Evolutionary conservation across 2,113 vertebrate genomes (phyloP), one percentile per base, ranked within the genome.

Genomic region (Atherinomorus stipes): DNA sequence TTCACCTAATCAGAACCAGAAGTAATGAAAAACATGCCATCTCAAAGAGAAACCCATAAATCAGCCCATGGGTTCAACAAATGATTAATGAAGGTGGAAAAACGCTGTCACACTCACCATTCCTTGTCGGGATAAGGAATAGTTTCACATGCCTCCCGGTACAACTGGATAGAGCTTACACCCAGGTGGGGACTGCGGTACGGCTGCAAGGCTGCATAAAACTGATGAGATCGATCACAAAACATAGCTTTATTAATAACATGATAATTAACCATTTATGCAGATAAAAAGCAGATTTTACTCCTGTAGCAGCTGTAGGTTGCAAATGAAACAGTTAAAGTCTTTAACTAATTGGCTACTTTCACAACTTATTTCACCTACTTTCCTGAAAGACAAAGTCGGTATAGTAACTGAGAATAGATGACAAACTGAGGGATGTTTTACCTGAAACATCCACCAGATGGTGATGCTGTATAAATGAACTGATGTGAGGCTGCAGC

Each of bases 111-210:
- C 95, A 68, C 95, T 94, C 86, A 96, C 96, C 94, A 95, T 83
- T 95, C 92, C 71, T 96, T 96, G 65, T 94, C 91, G 50, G 90
- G 72, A 71, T 95, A 95, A 0, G 92, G 85, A 40, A 96, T 63
- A 26, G 93, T 84, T 26, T 92, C 80, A 19, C 91, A 95, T 34
- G 95, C 85, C 25, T 83, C 65, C 59, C 84, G 83, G 82, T 94
- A 93, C 12, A 91, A 53, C 7, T 72, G 40, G n/a, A 81, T n/a
- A 9, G 90, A 63, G 57, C 13, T 60, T n/a, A 21, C 0, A 10
- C 92, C 85, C 0, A 93, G 76, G 62, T 69, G 53, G 21, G 88
- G 54, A 37, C 77, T 84, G 34, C 84, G 73, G 74, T 90, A 89
- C 0, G 86, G 87, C 0, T 44, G 15, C 42, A 94, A 54, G 4